Evolutionary conservation across 2,113 vertebrate species (phyloP).

Genomic region (Himantopus leucocephalus): DNA sequence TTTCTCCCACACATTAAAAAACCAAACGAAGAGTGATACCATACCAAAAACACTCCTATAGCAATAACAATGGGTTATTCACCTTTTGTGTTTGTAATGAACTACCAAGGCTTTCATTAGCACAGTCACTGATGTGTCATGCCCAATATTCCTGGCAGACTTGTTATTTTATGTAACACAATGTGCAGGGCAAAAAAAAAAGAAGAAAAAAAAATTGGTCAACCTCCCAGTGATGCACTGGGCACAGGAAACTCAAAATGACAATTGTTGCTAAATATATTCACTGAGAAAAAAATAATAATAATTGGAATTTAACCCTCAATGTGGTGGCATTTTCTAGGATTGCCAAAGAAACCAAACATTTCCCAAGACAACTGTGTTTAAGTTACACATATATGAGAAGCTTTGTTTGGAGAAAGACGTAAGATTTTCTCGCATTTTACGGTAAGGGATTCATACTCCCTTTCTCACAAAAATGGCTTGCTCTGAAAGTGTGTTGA

Average conservation of each 20-base stretch:
- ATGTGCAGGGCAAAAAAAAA: neutral
- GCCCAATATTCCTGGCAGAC: constrained; percentile 27
- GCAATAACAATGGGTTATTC: constrained; percentile 48
- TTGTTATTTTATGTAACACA: constrained; percentile 46
- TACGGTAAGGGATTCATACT: rapidly evolving
- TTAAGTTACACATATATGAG: neutral
- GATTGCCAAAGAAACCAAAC: neutral
- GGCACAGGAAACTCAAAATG: constrained; percentile 50
- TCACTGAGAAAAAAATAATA: neutral
- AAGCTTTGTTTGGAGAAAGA: neutral
- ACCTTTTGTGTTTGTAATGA: constrained; percentile 25
- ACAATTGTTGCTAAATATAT: constrained; percentile 60
- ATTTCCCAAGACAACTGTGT: neutral
- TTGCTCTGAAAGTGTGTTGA: neutral
- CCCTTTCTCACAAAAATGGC: neutral
- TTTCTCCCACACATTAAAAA: neutral
- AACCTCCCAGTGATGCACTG: constrained; percentile 33
- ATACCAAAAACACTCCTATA: neutral
- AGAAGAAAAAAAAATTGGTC: neutral
- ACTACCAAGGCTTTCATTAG: constrained; percentile 28
- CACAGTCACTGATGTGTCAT: constrained; percentile 48
- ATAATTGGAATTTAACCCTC: neutral
- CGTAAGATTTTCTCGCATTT: neutral
- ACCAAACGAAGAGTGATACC: rapidly evolving
- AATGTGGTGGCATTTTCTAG: neutral